phyloP scores from a whole-genome alignment of 2,113 vertebrate genomes.

The Vimba vimba region DNA sequence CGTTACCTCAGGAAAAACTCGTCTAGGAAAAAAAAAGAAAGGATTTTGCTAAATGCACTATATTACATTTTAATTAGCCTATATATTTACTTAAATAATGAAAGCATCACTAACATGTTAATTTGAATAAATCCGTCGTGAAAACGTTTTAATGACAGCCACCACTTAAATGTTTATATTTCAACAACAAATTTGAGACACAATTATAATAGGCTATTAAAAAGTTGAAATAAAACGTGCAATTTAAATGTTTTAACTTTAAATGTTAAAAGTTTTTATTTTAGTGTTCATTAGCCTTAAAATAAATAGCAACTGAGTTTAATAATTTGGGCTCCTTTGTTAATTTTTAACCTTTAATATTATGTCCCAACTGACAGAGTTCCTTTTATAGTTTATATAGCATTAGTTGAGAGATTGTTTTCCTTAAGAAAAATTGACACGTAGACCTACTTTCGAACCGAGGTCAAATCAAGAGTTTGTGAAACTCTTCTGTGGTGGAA shows the following conservation, averaged over 20 bases:
- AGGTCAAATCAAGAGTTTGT: too few relatives aligned
- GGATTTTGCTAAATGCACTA: background rate
- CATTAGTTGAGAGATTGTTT: background rate
- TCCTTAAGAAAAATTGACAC: too few relatives aligned
- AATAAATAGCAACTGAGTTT: background rate
- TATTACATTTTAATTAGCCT: background rate
- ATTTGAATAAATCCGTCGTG: background rate
- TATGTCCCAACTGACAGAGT: background rate
- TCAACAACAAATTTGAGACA: background rate
- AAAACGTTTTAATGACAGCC: background rate
- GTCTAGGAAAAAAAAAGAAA: background rate
- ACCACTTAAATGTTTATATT: background rate
- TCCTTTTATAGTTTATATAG: background rate
- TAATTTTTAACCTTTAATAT: background rate
- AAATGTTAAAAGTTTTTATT: background rate
- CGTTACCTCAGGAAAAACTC: background rate
- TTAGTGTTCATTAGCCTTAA: background rate
- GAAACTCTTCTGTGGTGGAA: too few relatives aligned
- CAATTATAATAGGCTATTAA: background rate
- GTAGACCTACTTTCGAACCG: too few relatives aligned
- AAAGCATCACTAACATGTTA: too few relatives aligned
- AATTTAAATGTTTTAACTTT: background rate
- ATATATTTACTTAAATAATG: background rate
- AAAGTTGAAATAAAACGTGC: background rate
- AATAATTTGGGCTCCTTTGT: too few relatives aligned